Base-by-base conservation (phyloP, 2,113 vertebrate genomes). In the Dipodomys stephensi region DNA sequence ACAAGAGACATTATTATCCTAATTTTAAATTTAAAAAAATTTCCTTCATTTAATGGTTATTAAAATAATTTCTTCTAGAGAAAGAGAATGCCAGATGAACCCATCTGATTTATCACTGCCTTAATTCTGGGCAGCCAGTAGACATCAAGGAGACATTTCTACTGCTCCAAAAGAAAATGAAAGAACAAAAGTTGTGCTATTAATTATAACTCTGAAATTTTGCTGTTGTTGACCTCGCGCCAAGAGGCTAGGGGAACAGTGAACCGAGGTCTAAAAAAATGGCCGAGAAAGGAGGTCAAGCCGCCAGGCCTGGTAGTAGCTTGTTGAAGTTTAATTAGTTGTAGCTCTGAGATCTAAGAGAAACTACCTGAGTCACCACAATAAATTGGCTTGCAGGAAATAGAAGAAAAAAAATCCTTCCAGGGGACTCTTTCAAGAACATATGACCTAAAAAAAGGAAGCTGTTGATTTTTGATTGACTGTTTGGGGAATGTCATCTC, bases 251-350 rank as follows among this genome's bases (percentile, higher is more conserved):
- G 13, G 64, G 90, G 79, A 95, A 96, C 44, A 44, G 3, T 62
- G 32, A 86, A 83, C 62, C 44, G 81, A 93, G 88, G 57, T 85
- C 65, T n/a, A 93, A 60, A 71, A 88, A 96, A 97, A 93, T 53
- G 76, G 72, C 82, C 60, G 35, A 0, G 0, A 81, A 83, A 83
- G 82, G 39, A 83, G 88, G 94, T 94, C 30, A 35, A 74, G 83
- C n/a, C 77, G 49, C 25, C 67, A 76, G 90, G 95, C 80, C 78
- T 83, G 88, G 46, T 0, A 30, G 71, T 65, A 49, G 25, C 92
- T 90, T 83, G 88, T 79, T 64, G 82, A 92, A 88, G 91, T 97
- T 96, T 97, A 97, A 96, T 97, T 96, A 96, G 96, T 86, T 92
- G 85, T 81, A 93, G 87, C 87, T 93, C 91, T 92, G 67, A 94